Evolutionary conservation across 2,888 invertebrate genomes (phyloP).

Genomic region (Therioaphis trifolii): DNA sequence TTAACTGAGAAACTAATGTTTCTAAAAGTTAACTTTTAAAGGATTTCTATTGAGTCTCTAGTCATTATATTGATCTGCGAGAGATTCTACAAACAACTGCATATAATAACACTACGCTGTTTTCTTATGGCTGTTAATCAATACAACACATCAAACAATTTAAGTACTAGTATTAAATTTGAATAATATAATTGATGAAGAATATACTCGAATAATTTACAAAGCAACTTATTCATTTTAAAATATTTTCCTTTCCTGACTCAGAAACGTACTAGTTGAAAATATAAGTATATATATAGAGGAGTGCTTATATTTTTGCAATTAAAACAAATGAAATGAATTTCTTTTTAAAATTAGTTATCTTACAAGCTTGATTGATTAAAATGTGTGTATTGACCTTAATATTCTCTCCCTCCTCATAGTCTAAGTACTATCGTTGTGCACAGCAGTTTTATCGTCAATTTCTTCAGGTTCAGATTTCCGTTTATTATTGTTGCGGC

Average conservation of each 20-base stretch:
- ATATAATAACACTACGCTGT: too few relatives aligned
- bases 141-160: too few relatives aligned
- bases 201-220: too few relatives aligned
- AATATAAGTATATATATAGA: background rate
- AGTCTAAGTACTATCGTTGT: slow-evolving; percentile 17
- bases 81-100: too few relatives aligned
- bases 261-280: background rate
- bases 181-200: too few relatives aligned
- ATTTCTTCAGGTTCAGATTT: slow-evolving; percentile 59
- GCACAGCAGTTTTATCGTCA: slow-evolving; percentile 56
- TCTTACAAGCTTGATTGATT: slow-evolving; percentile 36
- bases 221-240: background rate
- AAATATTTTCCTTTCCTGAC: background rate
- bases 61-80: too few relatives aligned
- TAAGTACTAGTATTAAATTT: too few relatives aligned
- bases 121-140: too few relatives aligned
- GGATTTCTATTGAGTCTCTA: too few relatives aligned
- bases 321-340: background rate
- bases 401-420: background rate
- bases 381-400: slow-evolving; percentile 44
- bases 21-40: too few relatives aligned
- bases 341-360: background rate
- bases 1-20: too few relatives aligned
- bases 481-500: slow-evolving; percentile 61
- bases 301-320: background rate